Evolutionary conservation across 2,113 vertebrate species (phyloP), one percentile per base, ranked within the genome.

Genomic region (Numida meleagris): DNA sequence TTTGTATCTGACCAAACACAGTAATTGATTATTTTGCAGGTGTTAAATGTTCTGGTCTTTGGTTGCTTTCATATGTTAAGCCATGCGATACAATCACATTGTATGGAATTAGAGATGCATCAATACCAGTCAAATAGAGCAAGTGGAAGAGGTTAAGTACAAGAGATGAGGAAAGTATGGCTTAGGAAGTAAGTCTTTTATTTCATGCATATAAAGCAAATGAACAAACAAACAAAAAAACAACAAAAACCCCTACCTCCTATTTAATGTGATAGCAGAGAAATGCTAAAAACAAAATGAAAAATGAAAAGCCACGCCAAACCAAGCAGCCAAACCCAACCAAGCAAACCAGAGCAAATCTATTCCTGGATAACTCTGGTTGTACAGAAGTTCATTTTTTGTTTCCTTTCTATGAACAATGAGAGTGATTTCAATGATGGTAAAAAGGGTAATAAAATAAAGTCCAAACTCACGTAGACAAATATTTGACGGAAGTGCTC

Each of bases 141-240:
- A 71, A 46, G 38, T 91, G 72, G 55, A 91, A 82, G 61, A 77
- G 82, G 88, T 89, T 92, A 85, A 91, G 87, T 85, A 38, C 8
- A 83, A n/a, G 55, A 86, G 19, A 25, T 63, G 55, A 71, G 55
- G 65, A 78, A 93, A 89, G 51, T 25, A 55, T 1, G 3, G n/a
- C 6, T 87, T 42, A 29, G 12, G 27, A 48, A 80, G 31, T 78
- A 88, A 88, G n/a, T 9, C 27, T 77, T 14, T 92, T 92, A 51
- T 79, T 86, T 80, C 45, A 16, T 33, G 14, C 4, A 15, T 33
- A 63, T 53, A 57, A 57, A 33, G 33, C 15, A 53, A 53, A 16
- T 13, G 14, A 53, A 53, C 13, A 51, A 29, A 27, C 46, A 48
- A 48, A 48, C 19, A 50, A 50, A 90, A 83, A 77, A 10, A 9